phyloP scores from a whole-genome alignment of 2,797 vertebrate species.

The Cygnus olor region DNA sequence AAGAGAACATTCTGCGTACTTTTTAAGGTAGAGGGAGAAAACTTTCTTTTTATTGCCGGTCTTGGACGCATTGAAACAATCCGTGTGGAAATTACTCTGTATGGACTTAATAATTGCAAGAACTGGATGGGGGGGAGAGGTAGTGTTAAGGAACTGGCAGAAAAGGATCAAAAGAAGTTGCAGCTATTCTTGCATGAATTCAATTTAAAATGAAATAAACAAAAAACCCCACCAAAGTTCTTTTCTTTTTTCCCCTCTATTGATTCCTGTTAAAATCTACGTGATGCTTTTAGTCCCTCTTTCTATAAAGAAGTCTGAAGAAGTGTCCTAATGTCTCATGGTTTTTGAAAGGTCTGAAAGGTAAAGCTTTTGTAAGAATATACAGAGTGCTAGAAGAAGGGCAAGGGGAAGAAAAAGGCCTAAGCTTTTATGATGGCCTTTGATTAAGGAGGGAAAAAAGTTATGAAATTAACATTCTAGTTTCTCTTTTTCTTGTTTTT shows the following conservation, averaged over 20 bases:
- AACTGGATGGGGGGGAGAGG: background rate
- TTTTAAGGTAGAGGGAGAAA: background rate
- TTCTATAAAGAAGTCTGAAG: background rate
- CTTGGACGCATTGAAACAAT: background rate
- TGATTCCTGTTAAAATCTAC: background rate
- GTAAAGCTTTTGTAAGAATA: background rate
- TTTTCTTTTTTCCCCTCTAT: background rate
- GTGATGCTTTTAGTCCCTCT: background rate
- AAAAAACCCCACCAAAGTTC: background rate
- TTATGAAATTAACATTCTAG: background rate
- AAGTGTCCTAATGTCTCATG: background rate
- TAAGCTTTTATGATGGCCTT: background rate
- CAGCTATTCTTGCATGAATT: background rate
- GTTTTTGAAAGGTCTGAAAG: background rate
- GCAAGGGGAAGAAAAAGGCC: rapidly evolving
- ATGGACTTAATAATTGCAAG: background rate
- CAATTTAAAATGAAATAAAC: background rate
- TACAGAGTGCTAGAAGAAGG: background rate
- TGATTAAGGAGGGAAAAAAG: background rate
- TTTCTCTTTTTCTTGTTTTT: background rate
- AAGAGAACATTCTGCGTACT: background rate
- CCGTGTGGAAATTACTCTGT: background rate
- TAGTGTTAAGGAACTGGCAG: background rate
- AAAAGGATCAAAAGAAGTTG: background rate
- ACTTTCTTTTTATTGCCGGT: background rate